Conservation (phyloP, 2,113 vertebrate species). For the Blennius ocellaris region DNA sequence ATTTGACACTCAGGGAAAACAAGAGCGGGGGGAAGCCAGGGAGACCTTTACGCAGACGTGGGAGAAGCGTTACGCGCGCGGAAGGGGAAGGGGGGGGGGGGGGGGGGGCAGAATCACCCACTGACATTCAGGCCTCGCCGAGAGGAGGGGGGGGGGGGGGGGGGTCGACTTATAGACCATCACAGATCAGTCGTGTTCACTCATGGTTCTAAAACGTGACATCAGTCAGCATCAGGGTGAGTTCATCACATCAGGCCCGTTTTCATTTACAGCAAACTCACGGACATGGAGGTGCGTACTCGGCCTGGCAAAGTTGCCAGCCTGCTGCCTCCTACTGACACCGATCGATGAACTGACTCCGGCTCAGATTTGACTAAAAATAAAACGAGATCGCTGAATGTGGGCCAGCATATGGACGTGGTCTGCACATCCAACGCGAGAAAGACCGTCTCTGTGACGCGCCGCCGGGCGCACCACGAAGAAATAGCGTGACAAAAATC, state of each 20-base stretch:
- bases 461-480: background rate
- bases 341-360: constrained; percentile 42
- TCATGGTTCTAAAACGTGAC: constrained; percentile 14
- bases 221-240: constrained; percentile 17
- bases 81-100: too few species aligned
- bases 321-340: constrained; percentile 35
- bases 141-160: too few species aligned
- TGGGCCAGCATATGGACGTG: constrained; percentile 50
- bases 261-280: background rate
- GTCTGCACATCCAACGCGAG: constrained; percentile 3
- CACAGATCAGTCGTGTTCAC: constrained; percentile 15
- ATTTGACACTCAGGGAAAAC: constrained; percentile 50
- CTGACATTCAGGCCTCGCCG: constrained; percentile 49
- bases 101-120: constrained; percentile 12
- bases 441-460: background rate
- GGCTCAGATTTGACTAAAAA: constrained; percentile 33
- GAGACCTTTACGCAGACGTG: constrained; percentile 58
- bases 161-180: background rate
- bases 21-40: constrained; percentile 44
- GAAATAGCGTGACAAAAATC: constrained; percentile 23
- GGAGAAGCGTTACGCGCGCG: constrained; percentile 25
- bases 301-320: constrained; percentile 58
- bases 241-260: constrained; percentile 1
- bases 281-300: constrained; percentile 24
- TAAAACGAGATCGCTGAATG: constrained; percentile 42